These are phyloP conservation scores for Leptarthrus brevirostris DNA, from an alignment of 2,888 invertebrate genomes.

Conservation along the genomic window DNA sequence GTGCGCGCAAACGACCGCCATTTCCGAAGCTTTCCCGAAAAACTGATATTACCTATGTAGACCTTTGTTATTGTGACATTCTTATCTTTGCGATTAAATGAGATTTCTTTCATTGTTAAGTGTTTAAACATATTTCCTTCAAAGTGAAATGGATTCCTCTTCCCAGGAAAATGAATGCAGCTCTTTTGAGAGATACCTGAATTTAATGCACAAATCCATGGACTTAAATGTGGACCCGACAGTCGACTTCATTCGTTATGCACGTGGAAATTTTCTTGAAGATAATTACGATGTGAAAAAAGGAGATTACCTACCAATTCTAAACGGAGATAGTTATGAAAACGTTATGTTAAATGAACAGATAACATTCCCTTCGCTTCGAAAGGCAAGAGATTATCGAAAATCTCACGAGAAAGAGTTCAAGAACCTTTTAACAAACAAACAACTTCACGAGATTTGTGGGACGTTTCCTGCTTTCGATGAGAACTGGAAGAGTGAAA, in stretches of 20 bases:
- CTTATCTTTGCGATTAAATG: too few relatives aligned
- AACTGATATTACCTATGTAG: too few relatives aligned
- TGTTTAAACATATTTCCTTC: too few relatives aligned
- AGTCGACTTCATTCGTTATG: slow-evolving; percentile 2
- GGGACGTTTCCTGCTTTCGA: slow-evolving; percentile 24
- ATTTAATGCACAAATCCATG: slow-evolving; percentile 5
- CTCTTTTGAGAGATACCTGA: neutral
- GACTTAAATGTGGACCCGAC: neutral
- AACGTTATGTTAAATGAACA: neutral
- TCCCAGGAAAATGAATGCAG: too few relatives aligned
- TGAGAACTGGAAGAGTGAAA: slow-evolving; percentile 3
- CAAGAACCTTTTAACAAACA: neutral
- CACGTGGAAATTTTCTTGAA: slow-evolving; percentile 7
- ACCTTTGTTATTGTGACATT: too few relatives aligned
- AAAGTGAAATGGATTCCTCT: too few relatives aligned
- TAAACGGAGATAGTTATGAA: neutral
- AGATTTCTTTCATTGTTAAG: too few relatives aligned
- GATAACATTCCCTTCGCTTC: slow-evolving; percentile 11
- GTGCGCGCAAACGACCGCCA: too few relatives aligned
- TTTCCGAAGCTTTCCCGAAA: too few relatives aligned
- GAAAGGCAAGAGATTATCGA: slow-evolving; percentile 5
- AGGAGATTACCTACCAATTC: neutral
- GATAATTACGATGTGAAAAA: neutral
- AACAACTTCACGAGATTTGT: neutral
- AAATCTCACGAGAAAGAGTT: slow-evolving; percentile 18